Conservation (phyloP, 2,113 vertebrate genomes). For the Syngnathoides biaculeatus region DNA sequence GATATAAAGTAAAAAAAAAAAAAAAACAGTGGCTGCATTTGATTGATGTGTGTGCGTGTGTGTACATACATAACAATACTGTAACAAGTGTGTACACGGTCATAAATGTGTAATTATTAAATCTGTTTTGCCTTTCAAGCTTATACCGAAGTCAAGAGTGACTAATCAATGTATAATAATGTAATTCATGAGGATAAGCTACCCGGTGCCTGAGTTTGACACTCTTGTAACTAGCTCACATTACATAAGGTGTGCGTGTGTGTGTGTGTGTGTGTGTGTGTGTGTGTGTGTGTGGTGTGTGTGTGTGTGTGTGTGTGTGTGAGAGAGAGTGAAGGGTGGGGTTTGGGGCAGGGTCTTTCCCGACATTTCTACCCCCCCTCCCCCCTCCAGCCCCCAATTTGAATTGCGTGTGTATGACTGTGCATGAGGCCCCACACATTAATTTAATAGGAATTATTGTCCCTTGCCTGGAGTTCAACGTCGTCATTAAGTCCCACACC, state of each 20-base stretch:
- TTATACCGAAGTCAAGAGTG: too few species aligned
- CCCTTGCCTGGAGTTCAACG: not conserved
- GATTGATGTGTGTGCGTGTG: not conserved
- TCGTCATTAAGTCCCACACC: slow-evolving; percentile 8
- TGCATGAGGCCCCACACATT: not conserved
- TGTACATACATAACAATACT: not conserved
- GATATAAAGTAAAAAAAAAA: too few species aligned
- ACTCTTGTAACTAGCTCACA: not conserved
- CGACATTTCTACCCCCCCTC: too few species aligned
- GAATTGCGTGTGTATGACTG: not conserved
- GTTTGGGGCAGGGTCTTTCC: too few species aligned
- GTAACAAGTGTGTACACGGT: too few species aligned
- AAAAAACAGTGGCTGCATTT: too few species aligned
- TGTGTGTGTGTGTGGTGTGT: not conserved
- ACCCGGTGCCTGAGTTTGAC: not conserved
- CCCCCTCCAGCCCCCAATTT: too few species aligned
- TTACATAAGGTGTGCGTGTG: not conserved
- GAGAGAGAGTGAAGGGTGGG: too few species aligned
- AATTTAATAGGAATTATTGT: not conserved
- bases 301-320: not conserved
- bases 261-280: not conserved
- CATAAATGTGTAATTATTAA: too few species aligned
- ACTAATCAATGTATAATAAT: not conserved
- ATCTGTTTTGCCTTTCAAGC: too few species aligned
- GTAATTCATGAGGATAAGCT: not conserved